Evolutionary conservation across 2,888 invertebrate genomes (phyloP), one percentile per base, ranked within the genome.

Genomic region (Rhaphigaster nebulosa): DNA sequence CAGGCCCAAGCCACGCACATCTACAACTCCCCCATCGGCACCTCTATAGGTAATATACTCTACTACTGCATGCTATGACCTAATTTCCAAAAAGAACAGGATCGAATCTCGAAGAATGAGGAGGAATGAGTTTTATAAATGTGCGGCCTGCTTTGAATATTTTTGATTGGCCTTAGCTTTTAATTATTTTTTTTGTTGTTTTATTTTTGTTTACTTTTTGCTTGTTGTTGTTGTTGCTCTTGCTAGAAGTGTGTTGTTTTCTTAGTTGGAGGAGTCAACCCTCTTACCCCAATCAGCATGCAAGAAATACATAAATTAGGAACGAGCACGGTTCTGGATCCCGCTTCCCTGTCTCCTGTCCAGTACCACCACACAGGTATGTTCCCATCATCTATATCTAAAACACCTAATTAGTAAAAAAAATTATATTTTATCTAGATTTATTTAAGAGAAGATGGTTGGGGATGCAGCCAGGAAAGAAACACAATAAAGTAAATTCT

Each of bases 241-340:
- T 90, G 90, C 87, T 87, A 87, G 90, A 80, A 50, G 87, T 87
- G 84, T 90, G 90, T 90, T 87, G 34, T 90, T 87, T 90, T 87
- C 91, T 65, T 91, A 92, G 93, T 93, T 91, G 92, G 92, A 89
- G 92, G 92, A 91, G 92, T 96, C 94, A 96, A 96, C 93, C 96
- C 96, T 92, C 94, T 96, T 94, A 96, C 96, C 92, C 96, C 96
- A 92, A 95, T 96, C 94, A 96, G 95, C 94, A 96, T 96, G 96
- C 96, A 96, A 94, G 96, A 96, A 94, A 95, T 96, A 95, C 93
- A 93, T 91, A 96, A 96, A 95, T 94, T 96, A 93, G 95, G 95
- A 94, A 94, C 95, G 93, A 92, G 94, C 89, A 94, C 94, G 93
- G 94, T 96, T 92, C 94, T 96, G 94, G 96, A 96, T 92, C 95